Evolutionary conservation across 2,888 invertebrate species (phyloP).

Genomic region (Tigriopus californicus): DNA sequence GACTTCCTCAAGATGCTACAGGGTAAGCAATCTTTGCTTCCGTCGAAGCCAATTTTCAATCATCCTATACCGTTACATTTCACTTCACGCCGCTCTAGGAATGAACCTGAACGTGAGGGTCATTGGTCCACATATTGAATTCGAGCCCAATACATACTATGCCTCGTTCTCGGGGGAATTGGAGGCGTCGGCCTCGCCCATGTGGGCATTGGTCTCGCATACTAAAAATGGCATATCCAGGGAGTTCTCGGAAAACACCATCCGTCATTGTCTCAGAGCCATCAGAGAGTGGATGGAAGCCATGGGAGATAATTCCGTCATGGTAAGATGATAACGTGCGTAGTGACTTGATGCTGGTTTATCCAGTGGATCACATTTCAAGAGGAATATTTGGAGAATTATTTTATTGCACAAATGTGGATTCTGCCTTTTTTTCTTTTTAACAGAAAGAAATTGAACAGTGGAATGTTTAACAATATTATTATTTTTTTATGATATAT

Average conservation of each 20-base stretch:
- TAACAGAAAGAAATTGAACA: too few relatives aligned
- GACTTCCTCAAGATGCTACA: conserved; percentile 82
- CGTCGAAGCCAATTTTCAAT: background rate
- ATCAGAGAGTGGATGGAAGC: conserved; percentile 77
- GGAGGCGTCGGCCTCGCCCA: conserved; percentile 88
- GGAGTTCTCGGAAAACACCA: conserved; percentile 49
- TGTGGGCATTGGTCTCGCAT: conserved; percentile 91
- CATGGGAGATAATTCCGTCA: conserved; percentile 44
- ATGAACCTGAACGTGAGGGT: conserved; percentile 94
- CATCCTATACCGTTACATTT: too few relatives aligned
- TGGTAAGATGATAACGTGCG: background rate
- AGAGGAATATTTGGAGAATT: too few relatives aligned
- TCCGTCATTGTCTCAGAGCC: conserved; percentile 74
- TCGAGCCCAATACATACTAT: conserved; percentile 91
- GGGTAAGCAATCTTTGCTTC: conserved; percentile 35
- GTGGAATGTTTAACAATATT: too few relatives aligned
- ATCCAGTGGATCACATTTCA: too few relatives aligned
- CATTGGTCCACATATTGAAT: conserved; percentile 75
- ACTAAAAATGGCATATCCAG: conserved; percentile 53
- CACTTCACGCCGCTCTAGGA: too few relatives aligned
- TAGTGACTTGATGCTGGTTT: too few relatives aligned
- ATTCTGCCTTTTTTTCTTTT: too few relatives aligned
- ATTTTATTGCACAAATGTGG: too few relatives aligned
- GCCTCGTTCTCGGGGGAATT: conserved; percentile 93
- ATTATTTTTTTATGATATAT: too few relatives aligned